A percentile compares a stretch with the other conserved stretches of the same genome.
Evolutionary conservation across 2,888 invertebrate genomes (phyloP).

Genomic region (Acanthosepion pharaonis): DNA sequence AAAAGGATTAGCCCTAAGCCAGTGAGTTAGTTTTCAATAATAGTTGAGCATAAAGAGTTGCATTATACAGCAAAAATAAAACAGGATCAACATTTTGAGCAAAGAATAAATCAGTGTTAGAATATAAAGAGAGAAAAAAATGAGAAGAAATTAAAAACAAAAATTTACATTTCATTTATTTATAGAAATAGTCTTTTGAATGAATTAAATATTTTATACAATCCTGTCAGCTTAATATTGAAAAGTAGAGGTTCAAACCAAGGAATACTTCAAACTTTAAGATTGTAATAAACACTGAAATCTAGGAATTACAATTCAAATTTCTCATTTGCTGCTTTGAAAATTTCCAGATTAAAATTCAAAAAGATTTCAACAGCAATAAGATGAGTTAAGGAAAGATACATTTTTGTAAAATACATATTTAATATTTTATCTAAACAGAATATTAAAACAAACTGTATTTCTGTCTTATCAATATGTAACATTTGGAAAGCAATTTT

Average conservation of each 20-base stretch:
- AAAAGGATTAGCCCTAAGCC: not conserved
- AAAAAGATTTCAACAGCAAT: not conserved
- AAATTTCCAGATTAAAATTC: not conserved
- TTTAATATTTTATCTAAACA: not conserved
- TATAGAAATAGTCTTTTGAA: not conserved
- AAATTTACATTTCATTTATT: not conserved
- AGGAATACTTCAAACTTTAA: not conserved
- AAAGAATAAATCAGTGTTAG: not conserved
- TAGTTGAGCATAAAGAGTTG: not conserved
- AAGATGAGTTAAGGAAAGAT: not conserved
- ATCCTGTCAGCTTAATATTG: not conserved
- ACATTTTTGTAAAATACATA: not conserved
- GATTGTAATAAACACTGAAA: not conserved
- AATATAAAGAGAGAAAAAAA: not conserved
- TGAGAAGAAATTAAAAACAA: not conserved
- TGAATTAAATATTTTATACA: not conserved
- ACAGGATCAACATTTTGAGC: conserved; percentile 3
- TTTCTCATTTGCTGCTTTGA: not conserved
- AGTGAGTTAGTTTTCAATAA: conserved; percentile 21
- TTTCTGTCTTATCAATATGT: too few relatives aligned
- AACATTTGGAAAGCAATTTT: too few relatives aligned
- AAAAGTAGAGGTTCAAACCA: not conserved
- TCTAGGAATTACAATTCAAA: not conserved
- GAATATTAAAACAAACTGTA: not conserved
- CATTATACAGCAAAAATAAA: not conserved